Evolutionary conservation across 2,113 vertebrate genomes (phyloP).

Genomic region (Dryoscopus gambensis): DNA sequence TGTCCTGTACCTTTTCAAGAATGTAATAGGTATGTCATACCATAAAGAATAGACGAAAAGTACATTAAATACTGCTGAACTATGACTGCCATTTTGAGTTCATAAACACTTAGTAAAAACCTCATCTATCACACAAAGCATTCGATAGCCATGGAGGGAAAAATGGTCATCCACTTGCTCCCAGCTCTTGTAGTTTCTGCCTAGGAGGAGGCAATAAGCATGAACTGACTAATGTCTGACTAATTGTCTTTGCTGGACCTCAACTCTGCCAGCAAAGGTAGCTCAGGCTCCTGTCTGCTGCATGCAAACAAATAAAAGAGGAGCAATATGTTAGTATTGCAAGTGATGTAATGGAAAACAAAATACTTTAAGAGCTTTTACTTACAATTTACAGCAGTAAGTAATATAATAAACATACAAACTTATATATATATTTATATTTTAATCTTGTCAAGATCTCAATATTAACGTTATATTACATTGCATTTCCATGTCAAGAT

Average conservation of each 20-base stretch:
- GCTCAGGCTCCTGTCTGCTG: not conserved
- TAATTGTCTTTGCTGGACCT: not conserved
- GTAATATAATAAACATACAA: not conserved
- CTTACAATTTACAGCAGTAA: not conserved
- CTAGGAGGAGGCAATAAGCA: not conserved
- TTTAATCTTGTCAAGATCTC: not conserved
- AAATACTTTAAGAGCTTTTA: not conserved
- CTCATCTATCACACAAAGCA: not conserved
- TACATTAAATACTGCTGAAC: not conserved
- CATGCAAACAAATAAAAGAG: not conserved
- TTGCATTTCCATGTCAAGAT: not conserved
- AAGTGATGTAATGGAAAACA: not conserved
- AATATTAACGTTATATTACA: not conserved
- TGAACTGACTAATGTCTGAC: not conserved
- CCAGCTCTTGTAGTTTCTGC: not conserved
- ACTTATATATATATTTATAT: not conserved
- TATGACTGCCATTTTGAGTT: not conserved
- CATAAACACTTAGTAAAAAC: not conserved
- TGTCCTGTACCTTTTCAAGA: not conserved
- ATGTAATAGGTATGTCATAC: not conserved
- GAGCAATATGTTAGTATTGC: not conserved
- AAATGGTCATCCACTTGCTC: not conserved
- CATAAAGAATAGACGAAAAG: not conserved
- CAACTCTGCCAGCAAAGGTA: not conserved
- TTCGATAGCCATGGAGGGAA: not conserved